Percentiles rank a stretch among this genome's conserved stretches.
phyloP scores from a whole-genome alignment of 1,140 invertebrate genomes.

The Penaeus japonicus region DNA sequence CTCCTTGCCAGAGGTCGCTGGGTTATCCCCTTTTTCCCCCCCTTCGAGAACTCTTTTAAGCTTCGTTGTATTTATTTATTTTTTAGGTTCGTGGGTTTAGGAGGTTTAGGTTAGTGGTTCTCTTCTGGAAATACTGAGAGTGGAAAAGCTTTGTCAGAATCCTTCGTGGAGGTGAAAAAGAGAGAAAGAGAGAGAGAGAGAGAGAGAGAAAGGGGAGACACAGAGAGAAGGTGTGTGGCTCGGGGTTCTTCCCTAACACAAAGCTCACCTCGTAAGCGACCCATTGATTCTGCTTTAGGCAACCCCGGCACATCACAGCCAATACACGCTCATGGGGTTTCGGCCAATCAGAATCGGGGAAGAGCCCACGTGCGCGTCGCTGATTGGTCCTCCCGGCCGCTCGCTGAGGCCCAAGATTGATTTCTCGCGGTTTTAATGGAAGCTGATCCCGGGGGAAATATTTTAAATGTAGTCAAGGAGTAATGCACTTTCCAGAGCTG shows the following conservation, averaged over 20 bases:
- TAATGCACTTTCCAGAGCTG: slow-evolving; percentile 34
- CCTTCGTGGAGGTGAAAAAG: not conserved
- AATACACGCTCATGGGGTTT: not conserved
- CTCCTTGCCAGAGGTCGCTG: not conserved
- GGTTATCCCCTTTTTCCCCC: not conserved
- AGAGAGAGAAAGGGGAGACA: not conserved
- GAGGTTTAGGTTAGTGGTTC: too few species aligned
- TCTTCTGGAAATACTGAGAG: too few species aligned
- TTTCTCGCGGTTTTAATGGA: slow-evolving; percentile 40
- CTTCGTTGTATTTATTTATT: too few species aligned
- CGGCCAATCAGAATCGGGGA: slow-evolving; percentile 23
- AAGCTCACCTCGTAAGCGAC: not conserved
- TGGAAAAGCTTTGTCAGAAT: not conserved
- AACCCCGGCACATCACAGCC: not conserved
- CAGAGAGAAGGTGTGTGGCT: too few species aligned
- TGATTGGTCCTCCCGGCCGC: not conserved
- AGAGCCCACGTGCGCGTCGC: not conserved
- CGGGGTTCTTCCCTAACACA: too few species aligned
- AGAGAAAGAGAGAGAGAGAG: not conserved
- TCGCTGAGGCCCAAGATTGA: not conserved
- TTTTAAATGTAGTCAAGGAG: slow-evolving; percentile 46
- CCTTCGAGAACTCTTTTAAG: not conserved
- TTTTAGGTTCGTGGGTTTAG: too few species aligned
- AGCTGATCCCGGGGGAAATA: slow-evolving; percentile 45
- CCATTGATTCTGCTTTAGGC: not conserved